Percentiles rank a stretch among this genome's conserved stretches.
phyloP scores from a whole-genome alignment of 2,113 vertebrate species.

The Zeus faber region DNA sequence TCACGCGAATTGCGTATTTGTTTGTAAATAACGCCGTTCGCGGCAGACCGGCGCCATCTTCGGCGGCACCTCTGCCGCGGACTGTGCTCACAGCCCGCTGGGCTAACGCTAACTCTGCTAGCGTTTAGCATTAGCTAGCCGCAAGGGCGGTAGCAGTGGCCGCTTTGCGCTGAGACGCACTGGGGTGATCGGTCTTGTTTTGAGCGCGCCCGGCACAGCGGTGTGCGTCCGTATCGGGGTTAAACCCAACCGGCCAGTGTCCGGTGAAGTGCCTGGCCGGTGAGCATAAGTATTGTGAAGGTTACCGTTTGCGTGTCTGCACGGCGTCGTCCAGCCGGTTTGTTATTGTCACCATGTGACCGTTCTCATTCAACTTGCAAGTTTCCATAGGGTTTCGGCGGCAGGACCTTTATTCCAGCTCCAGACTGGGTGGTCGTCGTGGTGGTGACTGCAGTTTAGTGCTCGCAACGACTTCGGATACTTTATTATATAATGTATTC shows the following conservation, averaged over 20 bases:
- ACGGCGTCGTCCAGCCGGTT: slow-evolving; percentile 7
- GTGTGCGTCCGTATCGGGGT: too few relatives aligned
- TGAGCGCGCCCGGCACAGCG: too few relatives aligned
- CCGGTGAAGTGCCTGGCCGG: too few relatives aligned
- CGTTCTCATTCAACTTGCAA: not conserved
- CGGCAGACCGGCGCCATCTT: slow-evolving; percentile 63
- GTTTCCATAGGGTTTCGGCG: too few relatives aligned
- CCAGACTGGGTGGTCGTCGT: too few relatives aligned
- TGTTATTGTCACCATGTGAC: slow-evolving; percentile 64
- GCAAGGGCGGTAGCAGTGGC: not conserved
- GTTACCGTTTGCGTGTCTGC: not conserved
- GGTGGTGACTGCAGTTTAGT: too few relatives aligned
- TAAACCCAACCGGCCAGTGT: too few relatives aligned
- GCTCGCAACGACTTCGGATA: too few relatives aligned
- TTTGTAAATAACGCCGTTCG: slow-evolving; percentile 13
- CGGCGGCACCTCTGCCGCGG: slow-evolving; percentile 32
- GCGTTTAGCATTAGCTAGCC: slow-evolving; percentile 47
- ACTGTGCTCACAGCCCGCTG: slow-evolving; percentile 37
- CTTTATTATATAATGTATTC: too few relatives aligned
- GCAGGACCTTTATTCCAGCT: not conserved
- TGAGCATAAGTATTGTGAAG: too few relatives aligned
- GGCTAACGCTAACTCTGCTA: slow-evolving; percentile 36
- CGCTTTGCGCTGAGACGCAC: not conserved
- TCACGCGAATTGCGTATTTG: too few relatives aligned
- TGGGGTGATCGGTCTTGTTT: too few relatives aligned